phyloP scores from a whole-genome alignment of 2,113 vertebrate species.

The Poeciliopsis turrubarensis region DNA sequence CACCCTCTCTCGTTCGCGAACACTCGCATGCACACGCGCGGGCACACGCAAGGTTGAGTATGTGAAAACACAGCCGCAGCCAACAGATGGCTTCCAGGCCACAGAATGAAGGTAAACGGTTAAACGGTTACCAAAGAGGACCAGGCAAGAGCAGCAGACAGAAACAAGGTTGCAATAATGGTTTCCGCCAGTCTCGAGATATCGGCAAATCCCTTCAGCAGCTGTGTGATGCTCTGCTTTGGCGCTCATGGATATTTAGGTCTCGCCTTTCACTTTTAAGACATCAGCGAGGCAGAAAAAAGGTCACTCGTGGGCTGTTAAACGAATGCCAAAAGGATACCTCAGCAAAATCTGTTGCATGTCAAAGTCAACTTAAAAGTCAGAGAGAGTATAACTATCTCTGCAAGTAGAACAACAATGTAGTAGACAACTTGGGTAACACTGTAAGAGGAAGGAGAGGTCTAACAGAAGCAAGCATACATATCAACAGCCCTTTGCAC shows the following conservation, averaged over 20 bases:
- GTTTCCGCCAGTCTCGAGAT: constrained; percentile 4
- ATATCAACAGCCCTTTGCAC: too few relatives aligned
- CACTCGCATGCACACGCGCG: constrained; percentile 15
- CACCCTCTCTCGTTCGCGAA: background rate
- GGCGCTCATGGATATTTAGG: background rate
- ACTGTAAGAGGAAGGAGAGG: too few relatives aligned
- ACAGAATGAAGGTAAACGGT: constrained; percentile 36
- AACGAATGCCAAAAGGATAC: too few relatives aligned
- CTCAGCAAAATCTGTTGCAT: too few relatives aligned
- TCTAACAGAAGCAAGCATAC: too few relatives aligned
- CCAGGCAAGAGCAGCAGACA: background rate
- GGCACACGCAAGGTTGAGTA: background rate
- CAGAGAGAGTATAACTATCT: too few relatives aligned
- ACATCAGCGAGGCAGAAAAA: background rate
- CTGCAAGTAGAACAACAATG: too few relatives aligned
- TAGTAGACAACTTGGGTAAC: too few relatives aligned
- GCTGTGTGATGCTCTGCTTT: background rate
- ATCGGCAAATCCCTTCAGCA: constrained; percentile 9
- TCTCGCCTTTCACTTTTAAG: background rate
- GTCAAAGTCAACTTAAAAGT: too few relatives aligned
- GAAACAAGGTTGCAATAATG: background rate
- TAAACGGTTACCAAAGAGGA: constrained; percentile 33
- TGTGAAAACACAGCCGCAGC: constrained; percentile 2
- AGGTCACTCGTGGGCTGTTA: background rate
- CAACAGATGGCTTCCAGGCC: constrained; percentile 38